These are phyloP conservation scores for Pharmacophagus antenor DNA, from an alignment of 2,888 invertebrate genomes.

Conservation along the genomic window DNA sequence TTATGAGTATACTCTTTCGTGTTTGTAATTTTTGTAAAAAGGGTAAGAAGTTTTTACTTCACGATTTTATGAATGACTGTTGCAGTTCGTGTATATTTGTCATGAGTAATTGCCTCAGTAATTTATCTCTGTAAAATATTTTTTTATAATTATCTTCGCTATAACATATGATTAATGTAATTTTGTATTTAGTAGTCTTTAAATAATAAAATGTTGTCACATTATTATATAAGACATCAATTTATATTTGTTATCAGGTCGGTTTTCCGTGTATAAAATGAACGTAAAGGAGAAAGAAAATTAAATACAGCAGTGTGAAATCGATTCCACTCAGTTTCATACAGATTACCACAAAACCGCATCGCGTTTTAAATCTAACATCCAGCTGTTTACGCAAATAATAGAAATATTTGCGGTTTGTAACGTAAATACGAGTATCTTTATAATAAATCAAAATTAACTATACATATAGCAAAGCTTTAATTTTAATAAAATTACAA, in stretches of 20 bases:
- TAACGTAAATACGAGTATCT: neutral
- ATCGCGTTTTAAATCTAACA: slow-evolving; percentile 14
- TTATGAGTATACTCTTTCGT: too few relatives aligned
- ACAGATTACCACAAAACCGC: slow-evolving; percentile 26
- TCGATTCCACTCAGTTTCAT: slow-evolving; percentile 22
- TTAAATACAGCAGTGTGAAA: slow-evolving; percentile 6
- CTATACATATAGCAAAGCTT: neutral
- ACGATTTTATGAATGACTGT: too few relatives aligned
- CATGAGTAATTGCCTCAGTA: too few relatives aligned
- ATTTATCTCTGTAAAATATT: neutral
- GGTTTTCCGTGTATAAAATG: neutral
- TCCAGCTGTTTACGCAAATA: slow-evolving; percentile 12
- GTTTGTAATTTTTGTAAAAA: too few relatives aligned
- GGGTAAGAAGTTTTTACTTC: too few relatives aligned
- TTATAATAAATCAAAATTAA: neutral
- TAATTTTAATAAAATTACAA: too few relatives aligned
- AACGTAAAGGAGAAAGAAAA: neutral
- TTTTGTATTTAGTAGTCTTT: too few relatives aligned
- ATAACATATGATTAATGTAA: too few relatives aligned
- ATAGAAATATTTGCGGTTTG: slow-evolving; percentile 13
- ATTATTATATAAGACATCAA: too few relatives aligned
- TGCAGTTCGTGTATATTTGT: too few relatives aligned
- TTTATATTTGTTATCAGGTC: neutral
- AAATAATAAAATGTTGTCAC: too few relatives aligned
- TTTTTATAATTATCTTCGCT: too few relatives aligned